A percentile compares a stretch with the other conserved stretches of the same genome.
These are phyloP conservation scores for Acanthosepion pharaonis DNA, from an alignment of 2,888 invertebrate genomes.

Conservation along the genomic window DNA sequence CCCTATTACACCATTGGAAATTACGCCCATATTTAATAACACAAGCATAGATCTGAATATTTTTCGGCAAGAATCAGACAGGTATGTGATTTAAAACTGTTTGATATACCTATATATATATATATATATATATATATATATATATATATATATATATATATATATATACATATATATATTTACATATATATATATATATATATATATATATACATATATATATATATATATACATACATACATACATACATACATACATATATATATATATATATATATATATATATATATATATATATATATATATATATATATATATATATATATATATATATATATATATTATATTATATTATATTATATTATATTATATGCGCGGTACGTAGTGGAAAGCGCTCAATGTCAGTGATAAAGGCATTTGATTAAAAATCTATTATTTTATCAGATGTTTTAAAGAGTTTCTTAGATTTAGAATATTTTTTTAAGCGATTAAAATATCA, in stretches of 20 bases:
- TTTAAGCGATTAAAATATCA: too few species aligned
- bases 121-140: slow-evolving; percentile 33
- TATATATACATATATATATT: neutral
- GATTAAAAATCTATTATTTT: too few species aligned
- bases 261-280: neutral
- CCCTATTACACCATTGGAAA: too few species aligned
- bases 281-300: neutral
- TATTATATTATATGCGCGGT: neutral
- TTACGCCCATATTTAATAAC: too few species aligned
- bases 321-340: neutral
- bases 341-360: too few species aligned
- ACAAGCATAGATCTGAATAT: too few species aligned
- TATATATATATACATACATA: neutral
- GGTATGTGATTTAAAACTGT: too few species aligned
- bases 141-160: neutral
- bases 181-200: slow-evolving; percentile 37
- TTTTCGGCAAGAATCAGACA: too few species aligned
- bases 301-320: neutral
- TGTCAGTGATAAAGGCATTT: too few species aligned
- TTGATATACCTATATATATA: neutral
- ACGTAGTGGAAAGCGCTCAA: too few species aligned
- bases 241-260: neutral
- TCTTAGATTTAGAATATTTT: too few species aligned
- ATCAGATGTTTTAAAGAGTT: too few species aligned
- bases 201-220: neutral